A percentile compares a stretch with the other conserved stretches of the same genome.
phyloP scores from a whole-genome alignment of 2,797 vertebrate species.

The Clarias laeviceps region DNA sequence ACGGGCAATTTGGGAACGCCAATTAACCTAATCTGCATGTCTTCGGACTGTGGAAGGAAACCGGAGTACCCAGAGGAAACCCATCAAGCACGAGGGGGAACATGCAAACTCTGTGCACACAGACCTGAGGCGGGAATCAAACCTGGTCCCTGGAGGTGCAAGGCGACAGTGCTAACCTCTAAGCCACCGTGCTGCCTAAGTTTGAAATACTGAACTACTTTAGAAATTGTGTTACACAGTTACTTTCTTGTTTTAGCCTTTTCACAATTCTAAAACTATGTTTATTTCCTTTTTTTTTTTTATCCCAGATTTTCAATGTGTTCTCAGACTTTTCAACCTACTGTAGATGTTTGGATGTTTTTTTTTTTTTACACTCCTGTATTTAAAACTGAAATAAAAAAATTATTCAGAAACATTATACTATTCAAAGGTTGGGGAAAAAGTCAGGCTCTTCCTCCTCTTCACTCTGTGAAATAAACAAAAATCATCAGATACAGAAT shows the following conservation, averaged over 20 bases:
- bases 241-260: background rate
- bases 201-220: background rate
- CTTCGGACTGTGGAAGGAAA: too few relatives aligned
- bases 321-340: background rate
- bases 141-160: too few relatives aligned
- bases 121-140: too few relatives aligned
- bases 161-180: too few relatives aligned
- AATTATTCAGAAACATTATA: background rate
- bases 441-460: slow-evolving; percentile 20
- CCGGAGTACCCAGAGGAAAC: too few relatives aligned
- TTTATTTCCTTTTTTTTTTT: background rate
- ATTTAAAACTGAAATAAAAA: background rate
- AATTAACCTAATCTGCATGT: too few relatives aligned
- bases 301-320: background rate
- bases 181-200: too few relatives aligned
- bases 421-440: background rate
- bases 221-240: background rate
- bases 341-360: background rate
- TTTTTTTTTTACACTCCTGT: background rate
- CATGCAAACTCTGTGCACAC: too few relatives aligned
- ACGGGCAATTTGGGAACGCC: too few relatives aligned
- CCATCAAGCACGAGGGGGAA: too few relatives aligned
- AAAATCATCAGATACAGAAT: background rate
- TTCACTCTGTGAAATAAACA: slow-evolving; percentile 33
- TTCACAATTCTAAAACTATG: background rate